Conservation (phyloP, 1,140 invertebrate species). For the Monomorium pharaonis region DNA sequence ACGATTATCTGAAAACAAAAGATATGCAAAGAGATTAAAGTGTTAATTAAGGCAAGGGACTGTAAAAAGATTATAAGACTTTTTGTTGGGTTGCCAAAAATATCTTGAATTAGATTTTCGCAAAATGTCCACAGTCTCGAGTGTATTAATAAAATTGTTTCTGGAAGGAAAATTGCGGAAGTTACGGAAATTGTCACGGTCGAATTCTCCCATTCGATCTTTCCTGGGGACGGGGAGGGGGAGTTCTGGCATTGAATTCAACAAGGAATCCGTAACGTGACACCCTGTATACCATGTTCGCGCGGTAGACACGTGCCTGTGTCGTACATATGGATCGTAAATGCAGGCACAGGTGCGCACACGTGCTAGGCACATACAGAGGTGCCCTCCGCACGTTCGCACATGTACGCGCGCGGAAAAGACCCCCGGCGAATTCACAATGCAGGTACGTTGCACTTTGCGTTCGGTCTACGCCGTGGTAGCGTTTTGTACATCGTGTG, state of each 20-base stretch:
- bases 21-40: neutral
- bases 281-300: neutral
- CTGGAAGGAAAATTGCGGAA: neutral
- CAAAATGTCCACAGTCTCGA: neutral
- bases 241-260: neutral
- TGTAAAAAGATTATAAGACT: neutral
- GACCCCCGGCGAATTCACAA: slow-evolving; percentile 67
- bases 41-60: neutral
- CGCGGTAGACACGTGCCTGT: slow-evolving; percentile 17
- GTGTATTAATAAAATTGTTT: neutral
- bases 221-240: neutral
- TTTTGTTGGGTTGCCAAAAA: neutral
- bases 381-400: slow-evolving; percentile 44
- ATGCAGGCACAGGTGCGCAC: slow-evolving; percentile 2
- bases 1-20: neutral
- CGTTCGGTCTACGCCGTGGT: neutral
- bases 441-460: slow-evolving; percentile 48
- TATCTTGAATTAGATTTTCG: neutral
- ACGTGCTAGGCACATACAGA: neutral
- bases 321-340: slow-evolving; percentile 31
- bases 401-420: slow-evolving; percentile 35
- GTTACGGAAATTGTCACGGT: neutral
- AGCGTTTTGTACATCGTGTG: slow-evolving; percentile 47
- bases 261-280: slow-evolving; percentile 16
- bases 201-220: slow-evolving; percentile 23